Conservation (phyloP, 2,113 vertebrate species). For the Silurus glanis region DNA sequence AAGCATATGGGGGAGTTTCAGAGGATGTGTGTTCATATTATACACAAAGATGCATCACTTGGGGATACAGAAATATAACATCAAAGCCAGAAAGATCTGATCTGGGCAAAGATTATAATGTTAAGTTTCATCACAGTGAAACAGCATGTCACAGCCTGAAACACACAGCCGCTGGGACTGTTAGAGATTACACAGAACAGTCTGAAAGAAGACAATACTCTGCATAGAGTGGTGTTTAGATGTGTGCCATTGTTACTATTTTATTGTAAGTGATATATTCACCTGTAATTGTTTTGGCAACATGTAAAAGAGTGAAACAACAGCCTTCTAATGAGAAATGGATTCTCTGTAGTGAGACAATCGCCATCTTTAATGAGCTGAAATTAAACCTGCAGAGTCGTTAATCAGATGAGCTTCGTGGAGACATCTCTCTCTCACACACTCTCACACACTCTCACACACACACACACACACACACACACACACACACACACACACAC, state of each 20-base stretch:
- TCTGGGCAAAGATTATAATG: not conserved
- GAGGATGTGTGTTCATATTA: not conserved
- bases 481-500: not conserved
- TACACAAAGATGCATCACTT: not conserved
- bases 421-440: too few species aligned
- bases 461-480: not conserved
- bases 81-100: not conserved
- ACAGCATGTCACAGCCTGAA: not conserved
- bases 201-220: not conserved
- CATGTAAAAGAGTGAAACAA: not conserved
- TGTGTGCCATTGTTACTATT: not conserved
- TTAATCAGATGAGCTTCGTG: conserved; percentile 4
- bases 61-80: not conserved
- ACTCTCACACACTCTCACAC: not conserved
- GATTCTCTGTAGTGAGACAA: not conserved
- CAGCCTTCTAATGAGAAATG: not conserved
- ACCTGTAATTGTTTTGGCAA: not conserved
- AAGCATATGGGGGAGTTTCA: not conserved
- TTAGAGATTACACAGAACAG: not conserved
- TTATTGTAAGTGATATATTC: not conserved
- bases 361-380: not conserved
- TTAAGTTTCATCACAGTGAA: not conserved
- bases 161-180: not conserved
- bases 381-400: conserved; percentile 29
- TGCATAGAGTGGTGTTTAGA: too few species aligned